These are phyloP conservation scores for Molossus molossus DNA, from an alignment of 2,797 vertebrate species.

Conservation along the genomic window DNA sequence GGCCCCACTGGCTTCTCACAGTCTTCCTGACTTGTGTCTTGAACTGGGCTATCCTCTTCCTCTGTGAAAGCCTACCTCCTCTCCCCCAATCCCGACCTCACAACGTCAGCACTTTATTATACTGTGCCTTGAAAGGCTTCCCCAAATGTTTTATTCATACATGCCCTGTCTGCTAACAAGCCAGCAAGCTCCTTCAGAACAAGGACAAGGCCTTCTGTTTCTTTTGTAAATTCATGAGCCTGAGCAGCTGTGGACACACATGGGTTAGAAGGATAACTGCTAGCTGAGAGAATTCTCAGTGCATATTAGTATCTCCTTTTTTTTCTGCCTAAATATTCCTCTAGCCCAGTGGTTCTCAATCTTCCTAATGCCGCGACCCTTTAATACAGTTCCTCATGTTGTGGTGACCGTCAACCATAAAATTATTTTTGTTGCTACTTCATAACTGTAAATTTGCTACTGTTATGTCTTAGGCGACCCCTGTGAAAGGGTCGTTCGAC, in stretches of 20 bases:
- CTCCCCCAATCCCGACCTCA: background rate
- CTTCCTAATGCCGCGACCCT: too few relatives aligned
- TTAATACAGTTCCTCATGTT: too few relatives aligned
- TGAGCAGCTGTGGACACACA: background rate
- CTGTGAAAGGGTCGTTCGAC: too few relatives aligned
- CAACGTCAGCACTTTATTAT: background rate
- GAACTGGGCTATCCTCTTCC: background rate
- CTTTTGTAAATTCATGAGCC: background rate
- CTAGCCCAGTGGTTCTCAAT: background rate
- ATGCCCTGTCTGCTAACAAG: background rate
- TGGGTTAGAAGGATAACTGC: background rate
- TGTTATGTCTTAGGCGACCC: too few relatives aligned
- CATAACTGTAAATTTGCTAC: too few relatives aligned
- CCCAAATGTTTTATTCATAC: background rate
- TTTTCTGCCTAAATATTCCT: background rate
- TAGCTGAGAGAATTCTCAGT: background rate
- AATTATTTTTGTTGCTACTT: too few relatives aligned
- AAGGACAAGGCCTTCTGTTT: background rate
- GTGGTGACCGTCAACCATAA: too few relatives aligned
- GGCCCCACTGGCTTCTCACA: background rate
- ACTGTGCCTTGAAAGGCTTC: background rate
- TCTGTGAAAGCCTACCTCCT: background rate
- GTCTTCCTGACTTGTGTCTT: background rate
- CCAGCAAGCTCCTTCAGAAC: background rate
- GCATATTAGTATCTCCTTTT: background rate